Conservation (phyloP, 1,140 invertebrate genomes). For the Atta colombica region DNA sequence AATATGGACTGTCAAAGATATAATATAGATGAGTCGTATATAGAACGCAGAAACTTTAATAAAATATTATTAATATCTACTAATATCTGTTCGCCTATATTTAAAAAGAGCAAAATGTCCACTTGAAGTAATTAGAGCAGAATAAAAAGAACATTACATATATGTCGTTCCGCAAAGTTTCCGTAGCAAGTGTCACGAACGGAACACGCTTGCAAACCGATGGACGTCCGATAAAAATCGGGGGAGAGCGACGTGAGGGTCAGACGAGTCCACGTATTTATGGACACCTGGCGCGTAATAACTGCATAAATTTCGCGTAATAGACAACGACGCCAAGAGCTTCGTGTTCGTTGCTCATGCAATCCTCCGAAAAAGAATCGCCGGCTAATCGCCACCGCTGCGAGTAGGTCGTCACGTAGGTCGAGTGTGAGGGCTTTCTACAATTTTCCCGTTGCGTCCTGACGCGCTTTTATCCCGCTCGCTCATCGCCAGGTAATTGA, state of each 20-base stretch:
- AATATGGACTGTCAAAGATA: too few relatives aligned
- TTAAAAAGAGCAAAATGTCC: background rate
- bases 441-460: constrained; percentile 49
- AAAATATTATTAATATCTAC: background rate
- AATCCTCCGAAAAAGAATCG: constrained; percentile 40
- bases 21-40: too few relatives aligned
- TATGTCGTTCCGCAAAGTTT: constrained; percentile 3
- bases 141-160: background rate
- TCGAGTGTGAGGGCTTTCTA: constrained; percentile 32
- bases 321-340: constrained; percentile 52
- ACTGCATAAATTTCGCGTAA: constrained; percentile 62
- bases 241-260: constrained; percentile 48
- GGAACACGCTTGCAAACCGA: constrained; percentile 29
- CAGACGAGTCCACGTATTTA: constrained; percentile 52
- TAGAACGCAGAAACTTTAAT: too few relatives aligned
- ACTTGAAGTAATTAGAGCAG: background rate
- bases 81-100: background rate
- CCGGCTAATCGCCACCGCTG: constrained; percentile 37
- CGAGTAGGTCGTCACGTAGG: constrained; percentile 43
- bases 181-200: constrained; percentile 11
- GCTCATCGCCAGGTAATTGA: constrained; percentile 45
- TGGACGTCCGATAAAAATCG: constrained; percentile 44
- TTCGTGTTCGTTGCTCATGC: constrained; percentile 31
- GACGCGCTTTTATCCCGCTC: constrained; percentile 28
- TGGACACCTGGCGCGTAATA: constrained; percentile 63